Evolutionary conservation across 1,140 invertebrate species (phyloP).

Genomic region (Hormaphis cornu): DNA sequence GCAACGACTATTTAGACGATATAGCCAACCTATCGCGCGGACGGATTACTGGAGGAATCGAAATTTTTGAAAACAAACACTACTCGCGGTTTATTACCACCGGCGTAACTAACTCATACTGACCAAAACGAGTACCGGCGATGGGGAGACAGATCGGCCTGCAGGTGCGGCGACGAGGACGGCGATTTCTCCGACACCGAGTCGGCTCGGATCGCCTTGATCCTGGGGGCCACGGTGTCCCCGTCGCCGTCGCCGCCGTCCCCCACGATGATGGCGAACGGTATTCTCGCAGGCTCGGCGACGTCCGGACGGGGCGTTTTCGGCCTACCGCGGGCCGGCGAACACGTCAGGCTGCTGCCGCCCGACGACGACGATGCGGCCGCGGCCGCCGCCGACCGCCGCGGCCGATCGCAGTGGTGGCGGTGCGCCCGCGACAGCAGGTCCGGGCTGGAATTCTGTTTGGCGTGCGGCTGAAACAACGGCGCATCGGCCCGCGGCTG

Average conservation of each 20-base stretch:
- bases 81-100: too few species aligned
- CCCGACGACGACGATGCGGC: too few species aligned
- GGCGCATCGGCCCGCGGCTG: background rate
- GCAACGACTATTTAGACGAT: too few species aligned
- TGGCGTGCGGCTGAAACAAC: conserved; percentile 24
- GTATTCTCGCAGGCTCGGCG: background rate
- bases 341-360: background rate
- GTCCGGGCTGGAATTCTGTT: conserved; percentile 18
- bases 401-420: background rate
- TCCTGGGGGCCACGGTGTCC: conserved; percentile 31
- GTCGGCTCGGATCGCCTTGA: conserved; percentile 36
- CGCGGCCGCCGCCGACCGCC: too few species aligned
- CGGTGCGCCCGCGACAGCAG: conserved; percentile 22
- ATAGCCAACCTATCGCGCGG: too few species aligned
- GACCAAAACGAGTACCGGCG: conserved; percentile 49
- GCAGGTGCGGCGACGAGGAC: conserved; percentile 37
- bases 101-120: conserved; percentile 35
- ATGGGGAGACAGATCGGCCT: conserved; percentile 41
- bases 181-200: conserved; percentile 39
- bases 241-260: conserved; percentile 26
- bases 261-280: conserved; percentile 15
- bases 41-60: too few species aligned
- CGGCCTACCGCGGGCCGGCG: background rate
- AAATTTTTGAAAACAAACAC: too few species aligned
- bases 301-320: background rate